Evolutionary conservation across 2,113 vertebrate genomes (phyloP).

Genomic region (Guaruba guarouba): DNA sequence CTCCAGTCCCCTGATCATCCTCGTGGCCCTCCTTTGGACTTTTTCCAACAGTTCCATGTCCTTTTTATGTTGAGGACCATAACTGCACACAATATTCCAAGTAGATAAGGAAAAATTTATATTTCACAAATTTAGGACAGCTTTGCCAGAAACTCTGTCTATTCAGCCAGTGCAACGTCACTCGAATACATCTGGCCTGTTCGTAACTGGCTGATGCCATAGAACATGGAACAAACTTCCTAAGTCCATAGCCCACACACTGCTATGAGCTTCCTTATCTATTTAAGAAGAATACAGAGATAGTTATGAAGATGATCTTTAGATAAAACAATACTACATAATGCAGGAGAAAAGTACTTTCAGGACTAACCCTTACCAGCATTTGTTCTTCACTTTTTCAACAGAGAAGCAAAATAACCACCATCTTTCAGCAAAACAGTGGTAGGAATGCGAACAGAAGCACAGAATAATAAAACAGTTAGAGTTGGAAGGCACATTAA

Average conservation of each 20-base stretch:
- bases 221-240: rapidly evolving
- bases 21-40: no score
- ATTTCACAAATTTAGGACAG: not conserved
- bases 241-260: not conserved
- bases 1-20: no score
- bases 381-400: not conserved
- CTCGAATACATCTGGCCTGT: not conserved
- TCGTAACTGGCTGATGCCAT: not conserved
- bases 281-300: not conserved
- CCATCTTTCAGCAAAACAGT: not conserved
- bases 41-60: no score
- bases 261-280: not conserved
- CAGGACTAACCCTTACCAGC: not conserved
- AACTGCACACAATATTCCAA: no score
- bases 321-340: not conserved
- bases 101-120: not conserved
- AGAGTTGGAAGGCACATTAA: not conserved
- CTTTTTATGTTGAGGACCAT: no score
- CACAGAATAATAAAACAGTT: not conserved
- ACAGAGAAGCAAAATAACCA: not conserved
- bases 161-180: not conserved
- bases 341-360: rapidly evolving
- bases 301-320: not conserved
- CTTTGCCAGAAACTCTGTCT: not conserved
- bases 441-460: not conserved